phyloP scores from a whole-genome alignment of 2,888 invertebrate species.

The Rhagium mordax region DNA sequence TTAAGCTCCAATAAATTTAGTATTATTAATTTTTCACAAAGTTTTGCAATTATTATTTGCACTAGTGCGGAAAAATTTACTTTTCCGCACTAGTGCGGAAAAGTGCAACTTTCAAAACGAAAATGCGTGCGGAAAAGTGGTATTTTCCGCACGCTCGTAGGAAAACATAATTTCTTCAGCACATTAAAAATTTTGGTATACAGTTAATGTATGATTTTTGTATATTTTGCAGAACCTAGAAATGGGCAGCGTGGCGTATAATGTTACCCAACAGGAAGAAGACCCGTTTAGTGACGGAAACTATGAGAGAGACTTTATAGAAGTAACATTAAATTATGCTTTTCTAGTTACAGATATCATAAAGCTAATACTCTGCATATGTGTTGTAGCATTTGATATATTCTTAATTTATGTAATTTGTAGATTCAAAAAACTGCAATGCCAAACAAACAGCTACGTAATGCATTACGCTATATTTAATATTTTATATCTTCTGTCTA shows the following conservation, averaged over 20 bases:
- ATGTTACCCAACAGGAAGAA: not conserved
- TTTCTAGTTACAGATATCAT: slow-evolving; percentile 21
- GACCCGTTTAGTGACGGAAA: not conserved
- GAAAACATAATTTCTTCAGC: no score
- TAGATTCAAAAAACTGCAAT: slow-evolving; percentile 31
- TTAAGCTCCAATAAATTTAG: no score
- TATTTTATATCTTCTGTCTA: not conserved
- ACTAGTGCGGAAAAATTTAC: no score
- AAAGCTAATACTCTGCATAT: slow-evolving; percentile 29
- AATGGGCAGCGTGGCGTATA: not conserved
- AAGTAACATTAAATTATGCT: not conserved
- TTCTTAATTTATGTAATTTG: slow-evolving; percentile 37
- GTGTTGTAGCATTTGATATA: slow-evolving; percentile 29
- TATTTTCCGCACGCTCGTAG: no score
- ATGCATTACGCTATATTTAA: slow-evolving; percentile 23
- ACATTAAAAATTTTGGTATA: no score
- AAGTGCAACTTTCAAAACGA: no score
- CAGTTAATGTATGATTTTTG: not conserved
- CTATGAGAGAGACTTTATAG: slow-evolving; percentile 20
- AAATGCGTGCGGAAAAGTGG: no score
- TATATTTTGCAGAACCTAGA: not conserved
- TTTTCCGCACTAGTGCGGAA: no score
- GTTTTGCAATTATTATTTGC: no score
- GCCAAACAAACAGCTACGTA: slow-evolving; percentile 22
- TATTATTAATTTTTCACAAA: no score